Percentiles rank a stretch among this genome's conserved stretches.
phyloP scores from a whole-genome alignment of 2,113 vertebrate species.

The Smithornis capensis region DNA sequence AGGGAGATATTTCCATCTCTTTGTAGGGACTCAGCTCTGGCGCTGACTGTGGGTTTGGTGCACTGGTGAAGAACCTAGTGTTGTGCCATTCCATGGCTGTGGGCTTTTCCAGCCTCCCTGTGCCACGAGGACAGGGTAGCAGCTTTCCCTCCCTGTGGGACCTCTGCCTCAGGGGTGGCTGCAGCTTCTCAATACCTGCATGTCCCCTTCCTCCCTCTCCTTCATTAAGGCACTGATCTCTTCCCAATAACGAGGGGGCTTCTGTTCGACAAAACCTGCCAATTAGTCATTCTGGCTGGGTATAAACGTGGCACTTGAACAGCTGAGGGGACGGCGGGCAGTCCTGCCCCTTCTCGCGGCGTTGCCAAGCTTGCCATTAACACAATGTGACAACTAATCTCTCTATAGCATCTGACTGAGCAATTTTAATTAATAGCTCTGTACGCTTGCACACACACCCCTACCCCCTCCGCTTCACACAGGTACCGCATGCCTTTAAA shows the following conservation, averaged over 20 bases:
- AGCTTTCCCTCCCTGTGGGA: background rate
- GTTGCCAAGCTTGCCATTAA: constrained; percentile 79
- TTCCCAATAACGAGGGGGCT: constrained; percentile 50
- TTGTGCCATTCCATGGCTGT: background rate
- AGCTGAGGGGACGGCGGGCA: constrained; percentile 79
- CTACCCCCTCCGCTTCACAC: background rate
- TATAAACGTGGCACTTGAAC: constrained; percentile 67
- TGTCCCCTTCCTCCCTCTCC: background rate
- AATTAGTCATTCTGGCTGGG: constrained; percentile 68
- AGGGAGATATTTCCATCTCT: background rate
- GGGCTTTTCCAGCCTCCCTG: background rate
- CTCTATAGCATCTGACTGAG: constrained; percentile 78
- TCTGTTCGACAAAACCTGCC: constrained; percentile 65
- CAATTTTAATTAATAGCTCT: constrained; percentile 80
- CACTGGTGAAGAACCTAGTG: background rate
- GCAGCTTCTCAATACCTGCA: background rate
- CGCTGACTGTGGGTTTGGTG: background rate
- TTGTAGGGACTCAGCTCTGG: background rate
- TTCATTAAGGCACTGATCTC: constrained; percentile 17
- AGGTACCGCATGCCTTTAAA: constrained; percentile 58
- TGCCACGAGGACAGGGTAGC: background rate
- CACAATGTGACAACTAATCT: constrained; percentile 84
- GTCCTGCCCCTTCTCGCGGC: constrained; percentile 74
- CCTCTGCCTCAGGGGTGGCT: background rate
- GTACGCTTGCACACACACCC: background rate